Evolutionary conservation across 2,888 invertebrate species (phyloP).

Genomic region (Disparrhopalites patrizii): DNA sequence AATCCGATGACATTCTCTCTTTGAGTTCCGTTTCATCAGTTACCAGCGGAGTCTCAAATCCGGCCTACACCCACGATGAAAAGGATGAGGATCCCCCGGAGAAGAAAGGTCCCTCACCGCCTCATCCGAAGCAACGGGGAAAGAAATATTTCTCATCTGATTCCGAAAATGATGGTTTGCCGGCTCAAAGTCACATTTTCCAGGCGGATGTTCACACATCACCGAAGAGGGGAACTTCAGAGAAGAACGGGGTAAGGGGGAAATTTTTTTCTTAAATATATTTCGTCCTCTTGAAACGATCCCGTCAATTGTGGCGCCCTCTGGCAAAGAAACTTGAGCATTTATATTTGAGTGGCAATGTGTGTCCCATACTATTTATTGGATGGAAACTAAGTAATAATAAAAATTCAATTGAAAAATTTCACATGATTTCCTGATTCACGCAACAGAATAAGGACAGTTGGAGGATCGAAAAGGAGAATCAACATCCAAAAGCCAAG

Average conservation of each 20-base stretch:
- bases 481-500: neutral
- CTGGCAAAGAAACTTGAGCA: too few species aligned
- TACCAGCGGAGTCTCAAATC: conserved; percentile 13
- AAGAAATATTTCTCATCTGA: conserved; percentile 16
- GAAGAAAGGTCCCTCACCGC: neutral
- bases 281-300: too few species aligned
- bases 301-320: too few species aligned
- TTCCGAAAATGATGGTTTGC: conserved; percentile 9
- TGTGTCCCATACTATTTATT: too few species aligned
- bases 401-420: too few species aligned
- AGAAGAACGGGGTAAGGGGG: too few species aligned
- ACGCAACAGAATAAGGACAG: neutral
- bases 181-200: neutral
- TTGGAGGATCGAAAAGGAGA: conserved; percentile 7
- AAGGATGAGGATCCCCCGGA: neutral
- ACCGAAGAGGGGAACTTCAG: too few species aligned
- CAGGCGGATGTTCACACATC: conserved; percentile 15
- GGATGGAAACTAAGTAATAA: too few species aligned
- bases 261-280: too few species aligned
- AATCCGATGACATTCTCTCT: conserved; percentile 19
- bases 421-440: too few species aligned
- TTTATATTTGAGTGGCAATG: too few species aligned
- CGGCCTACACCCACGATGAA: conserved; percentile 7
- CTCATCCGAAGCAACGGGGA: neutral
- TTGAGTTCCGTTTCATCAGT: conserved; percentile 20